phyloP scores from a whole-genome alignment of 2,888 invertebrate genomes.

The Ypsolopha scabrella region DNA sequence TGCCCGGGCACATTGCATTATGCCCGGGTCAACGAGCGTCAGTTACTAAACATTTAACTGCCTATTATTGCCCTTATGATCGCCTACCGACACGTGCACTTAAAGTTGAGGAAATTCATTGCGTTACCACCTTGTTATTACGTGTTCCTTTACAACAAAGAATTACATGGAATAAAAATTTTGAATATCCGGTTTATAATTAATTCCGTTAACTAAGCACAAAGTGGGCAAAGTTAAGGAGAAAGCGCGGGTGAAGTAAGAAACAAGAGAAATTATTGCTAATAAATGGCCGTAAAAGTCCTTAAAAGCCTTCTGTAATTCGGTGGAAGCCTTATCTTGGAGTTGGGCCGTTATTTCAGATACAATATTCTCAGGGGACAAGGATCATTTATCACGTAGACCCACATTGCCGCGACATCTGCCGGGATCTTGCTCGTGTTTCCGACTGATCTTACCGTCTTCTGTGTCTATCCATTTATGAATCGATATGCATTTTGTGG shows the following conservation, averaged over 20 bases:
- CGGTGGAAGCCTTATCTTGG: constrained; percentile 25
- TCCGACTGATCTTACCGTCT: not conserved
- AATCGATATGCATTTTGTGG: too few species aligned
- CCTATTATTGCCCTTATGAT: constrained; percentile 25
- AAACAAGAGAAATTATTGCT: not conserved
- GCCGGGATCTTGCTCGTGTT: constrained; percentile 36
- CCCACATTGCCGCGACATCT: constrained; percentile 53
- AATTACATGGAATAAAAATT: too few species aligned
- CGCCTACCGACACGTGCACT: not conserved
- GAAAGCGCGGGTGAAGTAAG: not conserved
- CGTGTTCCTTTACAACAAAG: too few species aligned
- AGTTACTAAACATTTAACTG: constrained; percentile 28
- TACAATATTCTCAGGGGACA: constrained; percentile 38
- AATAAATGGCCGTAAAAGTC: constrained; percentile 7
- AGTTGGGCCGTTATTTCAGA: constrained; percentile 31
- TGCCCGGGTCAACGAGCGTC: constrained; percentile 30
- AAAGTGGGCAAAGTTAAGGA: not conserved
- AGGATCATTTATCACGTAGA: constrained; percentile 54
- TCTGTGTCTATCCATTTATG: too few species aligned
- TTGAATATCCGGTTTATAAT: too few species aligned
- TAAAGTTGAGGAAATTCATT: too few species aligned
- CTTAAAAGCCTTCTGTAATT: constrained; percentile 6
- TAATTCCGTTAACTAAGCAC: too few species aligned
- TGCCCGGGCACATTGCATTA: constrained; percentile 12
- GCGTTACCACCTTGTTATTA: too few species aligned